phyloP scores from a whole-genome alignment of 1,140 invertebrate species.

The Drosophila lacteicornis region DNA sequence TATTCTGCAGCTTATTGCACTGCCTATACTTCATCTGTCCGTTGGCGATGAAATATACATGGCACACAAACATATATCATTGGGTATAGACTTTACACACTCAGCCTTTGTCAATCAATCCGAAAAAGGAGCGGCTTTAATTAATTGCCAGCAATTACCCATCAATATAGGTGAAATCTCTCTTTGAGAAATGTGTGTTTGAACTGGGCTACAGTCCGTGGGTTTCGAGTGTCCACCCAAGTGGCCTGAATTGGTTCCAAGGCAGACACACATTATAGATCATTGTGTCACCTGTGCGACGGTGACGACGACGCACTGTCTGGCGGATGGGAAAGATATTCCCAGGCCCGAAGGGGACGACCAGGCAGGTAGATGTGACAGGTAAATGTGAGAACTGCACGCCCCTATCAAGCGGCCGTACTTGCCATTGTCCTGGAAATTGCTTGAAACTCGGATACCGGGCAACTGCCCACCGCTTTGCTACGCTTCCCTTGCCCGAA shows the following conservation, averaged over 20 bases:
- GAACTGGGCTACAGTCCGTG: constrained; percentile 21
- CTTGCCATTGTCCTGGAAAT: constrained; percentile 60
- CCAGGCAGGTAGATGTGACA: constrained; percentile 40
- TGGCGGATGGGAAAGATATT: constrained; percentile 67
- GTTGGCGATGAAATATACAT: background rate
- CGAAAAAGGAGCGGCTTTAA: constrained; percentile 19
- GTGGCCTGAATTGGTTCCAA: constrained; percentile 36
- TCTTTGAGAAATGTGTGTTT: constrained; percentile 63
- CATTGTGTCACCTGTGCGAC: constrained; percentile 71
- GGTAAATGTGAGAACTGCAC: constrained; percentile 73
- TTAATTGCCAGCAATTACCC: constrained; percentile 71
- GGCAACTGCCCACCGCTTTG: constrained; percentile 55
- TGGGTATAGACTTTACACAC: constrained; percentile 33
- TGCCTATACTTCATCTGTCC: background rate
- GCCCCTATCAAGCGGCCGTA: constrained; percentile 80
- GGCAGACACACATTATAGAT: constrained; percentile 61
- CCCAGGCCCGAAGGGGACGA: constrained; percentile 53
- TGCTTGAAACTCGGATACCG: constrained; percentile 29
- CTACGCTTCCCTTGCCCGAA: constrained; percentile 38
- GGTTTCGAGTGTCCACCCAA: constrained; percentile 22
- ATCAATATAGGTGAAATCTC: constrained; percentile 38
- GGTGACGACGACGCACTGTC: constrained; percentile 68
- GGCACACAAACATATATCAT: constrained; percentile 5
- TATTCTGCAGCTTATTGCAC: constrained; percentile 4
- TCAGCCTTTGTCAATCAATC: constrained; percentile 17